Evolutionary conservation across 2,888 invertebrate genomes (phyloP).

Genomic region (Cylloceria caligata): DNA sequence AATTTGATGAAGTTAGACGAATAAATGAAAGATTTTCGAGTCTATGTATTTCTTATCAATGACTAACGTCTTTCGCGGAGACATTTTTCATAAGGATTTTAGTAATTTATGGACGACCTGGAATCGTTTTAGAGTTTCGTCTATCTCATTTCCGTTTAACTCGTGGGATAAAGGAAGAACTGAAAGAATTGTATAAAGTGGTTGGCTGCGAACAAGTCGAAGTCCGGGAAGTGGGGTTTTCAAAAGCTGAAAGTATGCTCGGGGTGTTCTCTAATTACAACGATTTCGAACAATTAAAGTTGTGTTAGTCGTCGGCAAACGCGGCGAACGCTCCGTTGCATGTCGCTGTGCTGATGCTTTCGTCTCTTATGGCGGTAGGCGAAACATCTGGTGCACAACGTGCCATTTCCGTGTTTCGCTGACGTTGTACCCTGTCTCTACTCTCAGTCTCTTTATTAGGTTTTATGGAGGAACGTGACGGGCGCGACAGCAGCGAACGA

Average conservation of each 20-base stretch:
- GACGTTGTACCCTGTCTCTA: conserved; percentile 34
- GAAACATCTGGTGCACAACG: conserved; percentile 67
- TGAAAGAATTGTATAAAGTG: neutral
- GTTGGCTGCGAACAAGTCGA: neutral
- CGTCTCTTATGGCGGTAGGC: conserved; percentile 15
- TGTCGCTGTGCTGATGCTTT: conserved; percentile 23
- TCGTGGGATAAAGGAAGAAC: neutral
- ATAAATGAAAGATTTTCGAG: no score
- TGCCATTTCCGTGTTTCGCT: conserved; percentile 62
- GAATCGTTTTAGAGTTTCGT: no score
- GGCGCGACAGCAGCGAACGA: conserved; percentile 55
- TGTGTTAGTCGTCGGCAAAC: conserved; percentile 72
- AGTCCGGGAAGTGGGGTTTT: neutral
- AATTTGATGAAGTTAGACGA: no score
- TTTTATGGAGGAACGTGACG: conserved; percentile 73
- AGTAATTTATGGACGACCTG: no score
- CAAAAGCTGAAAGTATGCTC: conserved; percentile 25
- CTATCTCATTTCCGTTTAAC: neutral
- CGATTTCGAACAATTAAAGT: conserved; percentile 77
- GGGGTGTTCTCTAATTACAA: conserved; percentile 72
- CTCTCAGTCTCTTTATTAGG: conserved; percentile 71
- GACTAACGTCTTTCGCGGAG: no score
- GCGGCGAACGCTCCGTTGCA: conserved; percentile 62
- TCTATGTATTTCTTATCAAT: no score
- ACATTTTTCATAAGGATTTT: no score